These are phyloP conservation scores for Clarias magur DNA, from an alignment of 2,113 vertebrate genomes.

Conservation along the genomic window DNA sequence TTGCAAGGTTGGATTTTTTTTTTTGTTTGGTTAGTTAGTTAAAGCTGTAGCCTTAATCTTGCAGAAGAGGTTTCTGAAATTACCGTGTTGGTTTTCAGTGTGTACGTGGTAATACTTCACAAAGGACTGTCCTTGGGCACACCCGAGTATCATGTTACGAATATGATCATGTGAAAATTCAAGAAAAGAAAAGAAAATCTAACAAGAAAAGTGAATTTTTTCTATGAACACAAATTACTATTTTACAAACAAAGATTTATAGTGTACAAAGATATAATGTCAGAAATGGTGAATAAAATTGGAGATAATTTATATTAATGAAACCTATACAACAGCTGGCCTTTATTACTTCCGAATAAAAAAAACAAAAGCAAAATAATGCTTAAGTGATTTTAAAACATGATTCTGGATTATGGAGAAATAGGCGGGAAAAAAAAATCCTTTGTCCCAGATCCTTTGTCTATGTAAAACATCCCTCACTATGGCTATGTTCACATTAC, in stretches of 20 bases:
- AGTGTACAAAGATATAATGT: not conserved
- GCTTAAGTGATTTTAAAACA: not conserved
- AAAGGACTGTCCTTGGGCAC: not conserved
- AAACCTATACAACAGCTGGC: not conserved
- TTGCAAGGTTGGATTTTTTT: not conserved
- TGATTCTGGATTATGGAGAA: not conserved
- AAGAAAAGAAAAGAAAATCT: no score
- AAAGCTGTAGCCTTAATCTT: conserved; percentile 6
- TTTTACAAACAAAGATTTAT: not conserved
- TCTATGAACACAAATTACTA: not conserved
- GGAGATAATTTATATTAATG: not conserved
- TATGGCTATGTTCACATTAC: not conserved
- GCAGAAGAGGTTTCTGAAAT: not conserved
- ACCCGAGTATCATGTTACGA: conserved; percentile 8
- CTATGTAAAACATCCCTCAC: not conserved
- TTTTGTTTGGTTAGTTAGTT: not conserved
- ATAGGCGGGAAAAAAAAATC: no score
- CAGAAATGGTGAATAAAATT: not conserved
- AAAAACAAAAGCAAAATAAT: not conserved
- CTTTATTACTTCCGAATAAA: not conserved
- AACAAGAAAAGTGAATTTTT: not conserved
- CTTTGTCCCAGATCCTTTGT: not conserved
- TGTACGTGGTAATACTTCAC: not conserved
- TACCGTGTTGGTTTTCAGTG: not conserved
- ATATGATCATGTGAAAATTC: conserved; percentile 1